phyloP scores from a whole-genome alignment of 2,113 vertebrate species.

The Chamaea fasciata region DNA sequence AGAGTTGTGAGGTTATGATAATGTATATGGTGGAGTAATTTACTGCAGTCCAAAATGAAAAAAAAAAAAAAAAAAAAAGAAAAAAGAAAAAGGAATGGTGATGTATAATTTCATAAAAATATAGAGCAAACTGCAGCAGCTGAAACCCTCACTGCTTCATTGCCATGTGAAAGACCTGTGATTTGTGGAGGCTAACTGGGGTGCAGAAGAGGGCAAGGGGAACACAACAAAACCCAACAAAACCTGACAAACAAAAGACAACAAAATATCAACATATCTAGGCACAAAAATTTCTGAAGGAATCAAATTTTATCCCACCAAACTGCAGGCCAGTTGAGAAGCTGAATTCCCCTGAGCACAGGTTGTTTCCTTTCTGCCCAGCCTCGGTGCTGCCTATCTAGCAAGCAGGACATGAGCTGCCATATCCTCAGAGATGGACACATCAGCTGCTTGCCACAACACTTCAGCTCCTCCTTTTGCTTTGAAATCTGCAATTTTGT shows the following conservation, averaged over 20 bases:
- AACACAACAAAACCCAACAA: not conserved
- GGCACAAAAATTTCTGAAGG: not conserved
- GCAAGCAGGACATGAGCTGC: not conserved
- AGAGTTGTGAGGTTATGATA: not conserved
- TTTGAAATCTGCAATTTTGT: not conserved
- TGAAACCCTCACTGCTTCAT: not conserved
- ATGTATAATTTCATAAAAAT: not conserved
- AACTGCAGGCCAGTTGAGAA: not conserved
- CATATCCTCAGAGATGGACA: rapidly evolving
- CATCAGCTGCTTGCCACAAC: not conserved
- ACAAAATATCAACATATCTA: not conserved
- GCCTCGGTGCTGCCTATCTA: not conserved
- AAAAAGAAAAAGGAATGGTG: not conserved
- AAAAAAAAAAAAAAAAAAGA: no score
- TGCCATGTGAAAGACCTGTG: not conserved
- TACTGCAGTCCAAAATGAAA: not conserved
- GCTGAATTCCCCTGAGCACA: not conserved
- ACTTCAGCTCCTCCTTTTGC: not conserved
- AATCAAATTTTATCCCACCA: not conserved
- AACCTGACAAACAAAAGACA: not conserved
- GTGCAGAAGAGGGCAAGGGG: not conserved
- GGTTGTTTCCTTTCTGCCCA: not conserved
- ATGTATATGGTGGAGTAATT: not conserved
- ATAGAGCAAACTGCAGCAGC: not conserved
- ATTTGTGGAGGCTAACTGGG: not conserved